phyloP scores from a whole-genome alignment of 2,888 invertebrate species.

The Oithona nana region DNA sequence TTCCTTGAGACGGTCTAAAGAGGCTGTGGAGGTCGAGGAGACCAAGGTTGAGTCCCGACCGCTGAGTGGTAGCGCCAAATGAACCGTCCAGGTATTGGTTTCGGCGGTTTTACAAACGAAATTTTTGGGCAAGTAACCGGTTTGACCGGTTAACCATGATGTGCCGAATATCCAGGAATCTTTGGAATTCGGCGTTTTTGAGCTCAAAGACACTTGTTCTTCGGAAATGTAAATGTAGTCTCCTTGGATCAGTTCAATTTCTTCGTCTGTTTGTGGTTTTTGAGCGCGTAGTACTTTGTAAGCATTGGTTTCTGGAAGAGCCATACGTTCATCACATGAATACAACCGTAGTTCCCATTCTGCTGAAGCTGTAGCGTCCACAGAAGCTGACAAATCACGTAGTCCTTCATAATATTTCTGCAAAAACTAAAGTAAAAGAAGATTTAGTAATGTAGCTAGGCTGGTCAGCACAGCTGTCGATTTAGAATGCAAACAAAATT shows the following conservation, averaged over 20 bases:
- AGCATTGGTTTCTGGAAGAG: neutral
- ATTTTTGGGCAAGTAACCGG: constrained; percentile 58
- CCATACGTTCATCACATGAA: constrained; percentile 45
- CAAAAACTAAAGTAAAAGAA: no score
- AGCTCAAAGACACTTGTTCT: constrained; percentile 47
- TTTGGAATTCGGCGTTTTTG: constrained; percentile 37
- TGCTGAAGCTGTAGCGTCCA: constrained; percentile 42
- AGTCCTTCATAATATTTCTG: constrained; percentile 47
- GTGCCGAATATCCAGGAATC: constrained; percentile 77
- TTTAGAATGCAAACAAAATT: no score
- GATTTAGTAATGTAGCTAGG: no score
- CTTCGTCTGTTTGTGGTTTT: constrained; percentile 53
- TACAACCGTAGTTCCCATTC: constrained; percentile 72
- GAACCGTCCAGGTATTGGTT: constrained; percentile 77
- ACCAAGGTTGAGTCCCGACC: neutral
- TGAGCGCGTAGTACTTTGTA: constrained; percentile 49
- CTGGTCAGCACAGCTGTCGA: no score
- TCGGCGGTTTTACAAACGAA: constrained; percentile 66
- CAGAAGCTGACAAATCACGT: constrained; percentile 48
- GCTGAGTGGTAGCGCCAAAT: constrained; percentile 28
- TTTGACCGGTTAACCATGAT: constrained; percentile 59
- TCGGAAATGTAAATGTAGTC: constrained; percentile 66
- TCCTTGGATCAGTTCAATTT: constrained; percentile 61
- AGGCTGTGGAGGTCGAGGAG: neutral
- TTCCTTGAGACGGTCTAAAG: neutral